These are phyloP conservation scores for Gambelia wislizenii DNA, from an alignment of 2,797 vertebrate species.

Conservation along the genomic window DNA sequence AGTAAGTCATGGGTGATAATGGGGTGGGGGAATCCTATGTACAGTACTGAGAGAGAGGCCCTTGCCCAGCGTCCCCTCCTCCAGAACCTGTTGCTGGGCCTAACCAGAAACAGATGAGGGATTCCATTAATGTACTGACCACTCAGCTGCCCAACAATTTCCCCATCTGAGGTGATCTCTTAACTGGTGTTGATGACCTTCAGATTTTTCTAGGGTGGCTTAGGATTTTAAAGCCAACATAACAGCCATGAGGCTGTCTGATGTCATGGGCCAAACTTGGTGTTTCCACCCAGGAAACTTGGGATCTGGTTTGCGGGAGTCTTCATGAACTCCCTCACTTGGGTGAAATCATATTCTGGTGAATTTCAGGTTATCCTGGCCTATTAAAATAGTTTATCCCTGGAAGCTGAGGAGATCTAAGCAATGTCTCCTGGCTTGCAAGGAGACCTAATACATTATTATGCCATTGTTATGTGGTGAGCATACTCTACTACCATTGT, in stretches of 20 bases:
- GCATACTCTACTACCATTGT: neutral
- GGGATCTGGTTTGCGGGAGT: neutral
- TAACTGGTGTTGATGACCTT: neutral
- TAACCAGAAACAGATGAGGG: neutral
- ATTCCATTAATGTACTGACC: neutral
- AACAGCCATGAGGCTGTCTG: neutral
- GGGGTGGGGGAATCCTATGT: neutral
- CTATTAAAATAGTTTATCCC: neutral
- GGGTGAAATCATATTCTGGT: neutral
- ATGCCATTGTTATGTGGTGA: neutral
- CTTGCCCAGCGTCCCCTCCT: neutral
- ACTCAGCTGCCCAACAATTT: neutral
- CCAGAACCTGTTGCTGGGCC: neutral
- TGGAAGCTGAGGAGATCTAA: neutral
- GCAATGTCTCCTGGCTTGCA: too few relatives aligned
- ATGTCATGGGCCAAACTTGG: neutral
- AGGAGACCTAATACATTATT: neutral
- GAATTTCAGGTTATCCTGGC: neutral
- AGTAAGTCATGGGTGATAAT: neutral
- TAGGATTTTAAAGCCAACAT: too few relatives aligned
- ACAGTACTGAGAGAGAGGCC: neutral
- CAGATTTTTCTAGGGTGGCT: neutral
- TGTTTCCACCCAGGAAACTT: neutral
- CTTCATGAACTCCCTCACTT: neutral
- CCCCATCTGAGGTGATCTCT: neutral